These are phyloP conservation scores for Brachyrhaphis roseni DNA, from an alignment of 2,797 vertebrate species.

Conservation along the genomic window DNA sequence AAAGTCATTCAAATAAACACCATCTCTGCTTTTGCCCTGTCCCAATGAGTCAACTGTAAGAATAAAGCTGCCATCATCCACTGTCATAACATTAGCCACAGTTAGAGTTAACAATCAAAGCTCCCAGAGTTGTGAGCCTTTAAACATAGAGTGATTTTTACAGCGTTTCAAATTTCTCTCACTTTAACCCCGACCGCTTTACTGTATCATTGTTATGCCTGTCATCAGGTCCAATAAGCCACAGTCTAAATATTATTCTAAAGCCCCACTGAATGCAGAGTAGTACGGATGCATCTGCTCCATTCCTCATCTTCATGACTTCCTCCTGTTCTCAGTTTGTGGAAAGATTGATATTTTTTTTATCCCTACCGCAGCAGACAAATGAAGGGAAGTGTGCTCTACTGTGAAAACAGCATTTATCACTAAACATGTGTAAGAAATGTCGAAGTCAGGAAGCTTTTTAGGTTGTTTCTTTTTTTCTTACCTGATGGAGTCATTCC, in stretches of 20 bases:
- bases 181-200: not conserved
- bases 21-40: not conserved
- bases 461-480: conserved; percentile 9
- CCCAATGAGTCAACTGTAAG: not conserved
- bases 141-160: not conserved
- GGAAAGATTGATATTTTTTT: conserved; percentile 34
- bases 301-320: conserved; percentile 41
- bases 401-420: conserved; percentile 22
- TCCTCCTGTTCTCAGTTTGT: conserved; percentile 37
- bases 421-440: conserved; percentile 10
- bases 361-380: conserved; percentile 23
- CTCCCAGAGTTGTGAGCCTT: not conserved
- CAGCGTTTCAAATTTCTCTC: not conserved
- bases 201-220: not conserved
- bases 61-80: not conserved
- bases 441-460: not conserved
- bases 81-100: not conserved
- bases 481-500: conserved; percentile 55
- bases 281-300: conserved; percentile 38
- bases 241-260: conserved; percentile 53
- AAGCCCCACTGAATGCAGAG: conserved; percentile 35
- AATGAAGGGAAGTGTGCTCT: conserved; percentile 3
- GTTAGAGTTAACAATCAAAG: not conserved
- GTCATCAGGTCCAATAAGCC: conserved; percentile 38
- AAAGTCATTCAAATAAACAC: not conserved